phyloP scores from a whole-genome alignment of 2,888 invertebrate species.

The Nowickia ferox region DNA sequence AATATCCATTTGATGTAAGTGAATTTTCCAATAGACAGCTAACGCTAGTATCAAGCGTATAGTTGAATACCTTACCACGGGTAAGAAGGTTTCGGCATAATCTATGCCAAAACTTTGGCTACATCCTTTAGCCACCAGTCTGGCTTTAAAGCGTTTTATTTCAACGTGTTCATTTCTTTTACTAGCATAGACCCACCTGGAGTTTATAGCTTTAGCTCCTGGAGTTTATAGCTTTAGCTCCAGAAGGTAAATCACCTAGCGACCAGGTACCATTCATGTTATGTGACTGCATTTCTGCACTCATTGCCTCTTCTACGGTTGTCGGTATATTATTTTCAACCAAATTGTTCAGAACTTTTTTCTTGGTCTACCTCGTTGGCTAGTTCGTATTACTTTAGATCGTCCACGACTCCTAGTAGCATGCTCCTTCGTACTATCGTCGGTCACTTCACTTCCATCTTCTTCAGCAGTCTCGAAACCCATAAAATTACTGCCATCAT shows the following conservation, averaged over 20 bases:
- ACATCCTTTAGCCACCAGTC: too few species aligned
- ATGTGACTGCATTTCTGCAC: not conserved
- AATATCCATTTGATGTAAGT: constrained; percentile 49
- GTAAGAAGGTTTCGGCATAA: too few species aligned
- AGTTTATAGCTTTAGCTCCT: not conserved
- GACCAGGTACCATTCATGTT: not conserved
- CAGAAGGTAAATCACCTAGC: not conserved
- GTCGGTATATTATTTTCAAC: not conserved
- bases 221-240: too few species aligned
- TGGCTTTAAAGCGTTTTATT: too few species aligned
- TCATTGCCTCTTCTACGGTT: not conserved
- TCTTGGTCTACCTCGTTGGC: not conserved
- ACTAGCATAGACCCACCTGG: not conserved
- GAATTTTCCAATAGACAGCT: constrained; percentile 43
- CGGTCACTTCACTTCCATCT: not conserved
- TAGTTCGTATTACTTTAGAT: not conserved
- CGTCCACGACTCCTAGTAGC: not conserved
- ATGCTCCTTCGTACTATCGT: not conserved
- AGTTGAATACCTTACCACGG: too few species aligned
- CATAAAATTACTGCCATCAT: not conserved
- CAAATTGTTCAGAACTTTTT: not conserved
- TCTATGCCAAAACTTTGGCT: too few species aligned
- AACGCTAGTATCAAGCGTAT: constrained; percentile 17
- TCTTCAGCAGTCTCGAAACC: constrained; percentile 20
- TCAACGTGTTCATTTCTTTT: too few species aligned